These are phyloP conservation scores for Otolemur crassicaudatus DNA, from an alignment of 2,797 vertebrate genomes.

Conservation along the genomic window DNA sequence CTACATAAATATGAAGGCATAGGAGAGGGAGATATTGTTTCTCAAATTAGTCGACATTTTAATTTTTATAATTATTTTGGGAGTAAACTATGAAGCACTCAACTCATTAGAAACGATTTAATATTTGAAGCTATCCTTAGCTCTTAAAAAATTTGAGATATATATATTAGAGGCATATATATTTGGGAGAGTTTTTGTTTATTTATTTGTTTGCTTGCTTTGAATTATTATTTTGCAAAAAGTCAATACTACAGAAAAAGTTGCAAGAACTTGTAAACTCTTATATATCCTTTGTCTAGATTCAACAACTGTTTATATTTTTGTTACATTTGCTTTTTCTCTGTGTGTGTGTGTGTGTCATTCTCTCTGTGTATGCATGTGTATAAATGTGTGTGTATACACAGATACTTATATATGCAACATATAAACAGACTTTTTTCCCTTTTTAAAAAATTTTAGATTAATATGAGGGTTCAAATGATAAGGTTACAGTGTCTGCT, in stretches of 20 bases:
- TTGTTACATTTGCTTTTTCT: background rate
- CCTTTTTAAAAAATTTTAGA: too few species aligned
- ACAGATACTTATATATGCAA: background rate
- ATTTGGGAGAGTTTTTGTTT: background rate
- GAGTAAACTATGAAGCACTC: background rate
- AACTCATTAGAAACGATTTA: background rate
- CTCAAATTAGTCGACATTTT: background rate
- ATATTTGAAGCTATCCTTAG: background rate
- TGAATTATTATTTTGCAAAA: slow-evolving; percentile 52
- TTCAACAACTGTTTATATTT: background rate
- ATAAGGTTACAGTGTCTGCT: too few species aligned
- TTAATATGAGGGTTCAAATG: too few species aligned
- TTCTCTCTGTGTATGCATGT: background rate
- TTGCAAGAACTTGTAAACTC: background rate
- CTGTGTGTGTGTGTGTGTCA: background rate
- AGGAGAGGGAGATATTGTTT: background rate
- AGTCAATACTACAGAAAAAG: background rate
- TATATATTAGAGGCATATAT: background rate
- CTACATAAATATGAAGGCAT: background rate
- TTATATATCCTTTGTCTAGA: background rate
- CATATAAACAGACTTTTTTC: background rate
- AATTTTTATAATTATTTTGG: slow-evolving; percentile 5
- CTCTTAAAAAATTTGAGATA: background rate
- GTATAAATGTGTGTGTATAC: background rate
- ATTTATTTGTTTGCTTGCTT: background rate